Evolutionary conservation across 2,113 vertebrate species (phyloP).

Genomic region (Sinocyclocheilus anshuiensis): DNA sequence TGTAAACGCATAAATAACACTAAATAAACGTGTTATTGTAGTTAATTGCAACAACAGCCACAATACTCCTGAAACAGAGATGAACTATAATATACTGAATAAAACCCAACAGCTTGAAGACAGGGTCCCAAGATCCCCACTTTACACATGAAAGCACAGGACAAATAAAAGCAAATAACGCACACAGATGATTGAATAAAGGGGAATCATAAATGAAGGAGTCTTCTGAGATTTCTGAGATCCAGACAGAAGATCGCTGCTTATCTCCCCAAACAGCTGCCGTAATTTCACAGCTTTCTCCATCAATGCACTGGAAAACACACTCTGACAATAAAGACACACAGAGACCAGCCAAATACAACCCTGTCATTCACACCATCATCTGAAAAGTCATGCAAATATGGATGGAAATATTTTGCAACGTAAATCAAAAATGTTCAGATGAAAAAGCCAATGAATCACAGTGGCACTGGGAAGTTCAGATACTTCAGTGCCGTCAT

Average conservation of each 20-base stretch:
- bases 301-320: not conserved
- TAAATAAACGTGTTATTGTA: too few species aligned
- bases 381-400: not conserved
- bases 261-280: slow-evolving; percentile 49
- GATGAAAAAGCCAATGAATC: not conserved
- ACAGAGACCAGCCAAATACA: not conserved
- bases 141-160: not conserved
- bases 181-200: not conserved
- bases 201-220: not conserved
- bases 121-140: not conserved
- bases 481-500: not conserved
- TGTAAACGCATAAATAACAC: too few species aligned
- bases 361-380: slow-evolving; percentile 13
- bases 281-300: slow-evolving; percentile 40
- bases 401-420: not conserved
- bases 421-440: not conserved
- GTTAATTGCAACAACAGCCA: too few species aligned
- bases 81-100: not conserved
- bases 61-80: too few species aligned
- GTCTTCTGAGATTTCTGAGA: not conserved
- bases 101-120: not conserved
- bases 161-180: not conserved
- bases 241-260: not conserved
- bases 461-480: not conserved
- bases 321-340: slow-evolving; percentile 12